Conservation (phyloP, 2,113 vertebrate species). For the Hiodon tergisus region DNA sequence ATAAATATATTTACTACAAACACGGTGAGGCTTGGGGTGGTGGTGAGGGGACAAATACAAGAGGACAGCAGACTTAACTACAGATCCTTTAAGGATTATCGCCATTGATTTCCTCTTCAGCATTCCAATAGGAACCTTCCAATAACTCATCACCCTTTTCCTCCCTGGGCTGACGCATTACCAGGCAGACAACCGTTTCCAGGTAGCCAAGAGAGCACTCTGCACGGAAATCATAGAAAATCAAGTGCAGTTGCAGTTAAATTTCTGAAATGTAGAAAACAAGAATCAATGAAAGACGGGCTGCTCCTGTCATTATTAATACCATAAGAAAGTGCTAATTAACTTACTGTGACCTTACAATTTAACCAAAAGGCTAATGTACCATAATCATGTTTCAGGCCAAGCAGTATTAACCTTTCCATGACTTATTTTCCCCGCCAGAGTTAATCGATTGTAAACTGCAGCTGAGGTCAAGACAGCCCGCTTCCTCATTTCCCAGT, state of each 20-base stretch:
- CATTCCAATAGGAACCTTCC: slow-evolving; percentile 19
- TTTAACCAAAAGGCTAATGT: slow-evolving; percentile 81
- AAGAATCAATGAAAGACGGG: slow-evolving; percentile 64
- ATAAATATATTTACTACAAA: neutral
- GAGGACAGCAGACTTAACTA: slow-evolving; percentile 6
- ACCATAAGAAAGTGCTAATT: slow-evolving; percentile 72
- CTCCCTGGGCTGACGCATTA: slow-evolving; percentile 33
- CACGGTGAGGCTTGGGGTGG: neutral
- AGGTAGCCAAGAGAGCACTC: slow-evolving; percentile 45
- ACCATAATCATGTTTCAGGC: slow-evolving; percentile 75
- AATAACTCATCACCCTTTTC: slow-evolving; percentile 14
- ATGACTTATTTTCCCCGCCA: slow-evolving; percentile 74
- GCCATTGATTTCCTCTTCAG: slow-evolving; percentile 14
- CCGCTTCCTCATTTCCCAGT: slow-evolving; percentile 80
- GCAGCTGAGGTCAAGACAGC: slow-evolving; percentile 81
- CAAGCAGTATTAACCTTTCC: slow-evolving; percentile 76
- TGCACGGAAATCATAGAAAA: slow-evolving; percentile 32
- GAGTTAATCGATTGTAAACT: slow-evolving; percentile 93
- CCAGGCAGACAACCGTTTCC: slow-evolving; percentile 45
- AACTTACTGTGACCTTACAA: slow-evolving; percentile 75
- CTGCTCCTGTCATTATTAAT: slow-evolving; percentile 64
- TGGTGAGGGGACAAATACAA: neutral
- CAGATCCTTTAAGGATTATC: slow-evolving; percentile 16
- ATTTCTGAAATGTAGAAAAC: slow-evolving; percentile 58
- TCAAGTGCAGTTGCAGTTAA: slow-evolving; percentile 17